These are phyloP conservation scores for Perca schrenkii DNA, from an alignment of 2,113 vertebrate species.

Conservation along the genomic window DNA sequence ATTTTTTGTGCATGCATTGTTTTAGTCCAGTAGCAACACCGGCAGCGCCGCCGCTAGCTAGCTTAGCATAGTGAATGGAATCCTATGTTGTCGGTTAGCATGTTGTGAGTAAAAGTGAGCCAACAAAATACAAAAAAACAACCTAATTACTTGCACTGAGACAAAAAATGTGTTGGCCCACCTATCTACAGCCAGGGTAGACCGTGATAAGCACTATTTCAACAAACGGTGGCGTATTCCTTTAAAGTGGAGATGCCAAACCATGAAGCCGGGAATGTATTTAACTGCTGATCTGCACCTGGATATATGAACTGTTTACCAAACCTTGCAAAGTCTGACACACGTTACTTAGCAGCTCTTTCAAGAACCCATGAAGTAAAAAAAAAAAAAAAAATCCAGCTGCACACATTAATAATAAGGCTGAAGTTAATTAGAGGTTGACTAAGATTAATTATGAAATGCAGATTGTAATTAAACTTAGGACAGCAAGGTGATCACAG, in stretches of 20 bases:
- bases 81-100: too few species aligned
- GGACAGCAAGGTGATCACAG: slow-evolving; percentile 35
- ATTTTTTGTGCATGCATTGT: too few species aligned
- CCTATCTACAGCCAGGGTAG: too few species aligned
- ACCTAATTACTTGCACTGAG: too few species aligned
- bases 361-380: not conserved
- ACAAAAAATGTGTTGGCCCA: too few species aligned
- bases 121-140: too few species aligned
- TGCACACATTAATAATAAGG: slow-evolving; percentile 37
- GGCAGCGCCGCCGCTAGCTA: too few species aligned
- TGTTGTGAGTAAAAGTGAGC: too few species aligned
- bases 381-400: not conserved
- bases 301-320: not conserved
- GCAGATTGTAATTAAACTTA: slow-evolving; percentile 61
- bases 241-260: not conserved
- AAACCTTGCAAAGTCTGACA: not conserved
- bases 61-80: too few species aligned
- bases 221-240: too few species aligned
- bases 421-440: slow-evolving; percentile 71
- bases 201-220: too few species aligned
- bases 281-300: not conserved
- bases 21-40: too few species aligned
- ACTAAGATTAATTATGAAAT: slow-evolving; percentile 77
- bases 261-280: not conserved
- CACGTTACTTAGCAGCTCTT: not conserved